Conservation (phyloP, 2,113 vertebrate species). For the Steatornis caripensis region DNA sequence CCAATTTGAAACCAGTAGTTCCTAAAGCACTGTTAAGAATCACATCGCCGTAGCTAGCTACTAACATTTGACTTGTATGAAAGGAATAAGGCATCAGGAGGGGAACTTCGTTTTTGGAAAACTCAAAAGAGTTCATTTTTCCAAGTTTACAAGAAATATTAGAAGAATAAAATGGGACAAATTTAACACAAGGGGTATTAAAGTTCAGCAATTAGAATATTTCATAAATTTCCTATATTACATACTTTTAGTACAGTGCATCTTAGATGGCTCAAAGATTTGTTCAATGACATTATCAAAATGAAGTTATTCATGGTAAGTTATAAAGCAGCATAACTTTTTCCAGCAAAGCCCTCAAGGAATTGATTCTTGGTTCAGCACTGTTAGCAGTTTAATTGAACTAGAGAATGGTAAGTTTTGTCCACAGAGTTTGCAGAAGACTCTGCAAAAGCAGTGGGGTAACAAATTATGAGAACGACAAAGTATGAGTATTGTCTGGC, state of each 20-base stretch:
- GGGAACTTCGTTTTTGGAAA: neutral
- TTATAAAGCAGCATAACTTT: neutral
- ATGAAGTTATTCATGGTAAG: neutral
- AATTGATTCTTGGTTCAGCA: neutral
- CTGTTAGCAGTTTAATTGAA: neutral
- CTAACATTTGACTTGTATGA: neutral
- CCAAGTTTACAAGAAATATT: neutral
- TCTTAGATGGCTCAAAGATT: neutral
- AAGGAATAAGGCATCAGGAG: neutral
- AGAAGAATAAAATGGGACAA: neutral
- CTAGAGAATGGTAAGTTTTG: neutral
- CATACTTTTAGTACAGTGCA: neutral
- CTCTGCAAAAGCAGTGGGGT: neutral
- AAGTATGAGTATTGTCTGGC: neutral
- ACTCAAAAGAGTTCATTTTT: neutral
- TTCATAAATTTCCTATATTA: neutral
- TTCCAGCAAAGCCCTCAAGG: neutral
- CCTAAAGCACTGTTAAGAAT: neutral
- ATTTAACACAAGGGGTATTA: neutral
- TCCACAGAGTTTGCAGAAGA: neutral
- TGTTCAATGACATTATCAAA: neutral
- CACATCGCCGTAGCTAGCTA: neutral
- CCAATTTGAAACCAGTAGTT: neutral
- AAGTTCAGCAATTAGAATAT: neutral
- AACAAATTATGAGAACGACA: neutral